Evolutionary conservation across 1,140 invertebrate genomes (phyloP).

Genomic region (Heterodera schachtii): DNA sequence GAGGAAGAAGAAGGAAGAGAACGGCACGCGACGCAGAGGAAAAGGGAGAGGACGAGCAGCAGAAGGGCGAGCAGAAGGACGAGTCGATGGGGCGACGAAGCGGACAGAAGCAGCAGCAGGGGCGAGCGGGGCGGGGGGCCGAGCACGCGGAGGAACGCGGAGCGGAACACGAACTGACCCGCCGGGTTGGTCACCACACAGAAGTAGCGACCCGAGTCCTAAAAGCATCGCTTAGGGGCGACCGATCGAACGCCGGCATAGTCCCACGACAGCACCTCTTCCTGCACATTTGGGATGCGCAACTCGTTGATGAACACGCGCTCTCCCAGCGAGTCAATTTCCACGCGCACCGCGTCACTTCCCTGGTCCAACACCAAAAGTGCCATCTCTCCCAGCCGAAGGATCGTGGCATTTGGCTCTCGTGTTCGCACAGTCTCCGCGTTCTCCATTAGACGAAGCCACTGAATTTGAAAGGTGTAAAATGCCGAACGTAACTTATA

Average conservation of each 20-base stretch:
- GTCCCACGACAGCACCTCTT: neutral
- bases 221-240: neutral
- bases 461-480: conserved; percentile 11
- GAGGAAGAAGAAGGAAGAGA: neutral
- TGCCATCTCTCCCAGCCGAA: conserved; percentile 38
- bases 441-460: conserved; percentile 38
- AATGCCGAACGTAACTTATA: neutral
- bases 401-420: conserved; percentile 37
- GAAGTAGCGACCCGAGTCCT: conserved; percentile 42
- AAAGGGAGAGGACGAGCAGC: neutral
- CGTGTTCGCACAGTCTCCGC: neutral
- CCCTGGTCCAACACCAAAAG: conserved; percentile 39
- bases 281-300: conserved; percentile 37
- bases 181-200: conserved; percentile 42
- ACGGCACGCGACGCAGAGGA: neutral
- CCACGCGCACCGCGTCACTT: conserved; percentile 29
- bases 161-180: conserved; percentile 41
- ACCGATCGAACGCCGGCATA: no score
- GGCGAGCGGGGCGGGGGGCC: conserved; percentile 17
- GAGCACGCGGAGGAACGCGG: conserved; percentile 31
- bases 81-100: neutral
- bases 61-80: conserved; percentile 14
- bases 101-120: conserved; percentile 1
- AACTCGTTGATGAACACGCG: conserved; percentile 35
- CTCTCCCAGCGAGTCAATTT: conserved; percentile 22